phyloP scores from a whole-genome alignment of 2,797 vertebrate genomes.

The Diplodus puntazzo region DNA sequence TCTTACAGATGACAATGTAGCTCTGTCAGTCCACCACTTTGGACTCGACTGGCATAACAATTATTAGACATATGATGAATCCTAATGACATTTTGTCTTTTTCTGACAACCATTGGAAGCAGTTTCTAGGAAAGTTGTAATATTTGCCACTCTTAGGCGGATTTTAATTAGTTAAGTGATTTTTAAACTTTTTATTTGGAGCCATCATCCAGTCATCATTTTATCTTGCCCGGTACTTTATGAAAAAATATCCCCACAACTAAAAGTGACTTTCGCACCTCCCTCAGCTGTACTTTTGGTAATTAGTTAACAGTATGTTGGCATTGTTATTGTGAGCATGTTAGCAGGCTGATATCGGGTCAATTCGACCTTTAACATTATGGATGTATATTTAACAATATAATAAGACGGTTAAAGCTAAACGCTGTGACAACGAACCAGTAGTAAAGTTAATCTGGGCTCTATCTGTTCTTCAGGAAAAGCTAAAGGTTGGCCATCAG shows the following conservation, averaged over 20 bases:
- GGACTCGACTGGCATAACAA: neutral
- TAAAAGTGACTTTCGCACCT: neutral
- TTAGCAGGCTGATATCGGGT: neutral
- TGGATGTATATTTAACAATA: neutral
- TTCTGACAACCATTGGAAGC: neutral
- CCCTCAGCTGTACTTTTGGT: neutral
- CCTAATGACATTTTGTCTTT: neutral
- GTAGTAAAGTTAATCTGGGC: neutral
- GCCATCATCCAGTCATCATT: neutral
- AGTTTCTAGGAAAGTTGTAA: neutral
- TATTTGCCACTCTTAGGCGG: neutral
- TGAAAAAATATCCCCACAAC: neutral
- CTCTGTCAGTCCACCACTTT: neutral
- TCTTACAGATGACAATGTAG: neutral
- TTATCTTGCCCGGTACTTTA: too few relatives aligned
- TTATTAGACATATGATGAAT: neutral
- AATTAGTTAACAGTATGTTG: neutral
- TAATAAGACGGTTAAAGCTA: neutral
- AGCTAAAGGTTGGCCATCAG: conserved; percentile 93
- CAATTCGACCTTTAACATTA: neutral
- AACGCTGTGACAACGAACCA: too few relatives aligned
- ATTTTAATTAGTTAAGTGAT: neutral
- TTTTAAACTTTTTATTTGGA: neutral
- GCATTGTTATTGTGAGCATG: neutral
- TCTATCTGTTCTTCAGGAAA: conserved; percentile 82